phyloP scores from a whole-genome alignment of 2,888 invertebrate genomes.

The Eupelmus urozonus region DNA sequence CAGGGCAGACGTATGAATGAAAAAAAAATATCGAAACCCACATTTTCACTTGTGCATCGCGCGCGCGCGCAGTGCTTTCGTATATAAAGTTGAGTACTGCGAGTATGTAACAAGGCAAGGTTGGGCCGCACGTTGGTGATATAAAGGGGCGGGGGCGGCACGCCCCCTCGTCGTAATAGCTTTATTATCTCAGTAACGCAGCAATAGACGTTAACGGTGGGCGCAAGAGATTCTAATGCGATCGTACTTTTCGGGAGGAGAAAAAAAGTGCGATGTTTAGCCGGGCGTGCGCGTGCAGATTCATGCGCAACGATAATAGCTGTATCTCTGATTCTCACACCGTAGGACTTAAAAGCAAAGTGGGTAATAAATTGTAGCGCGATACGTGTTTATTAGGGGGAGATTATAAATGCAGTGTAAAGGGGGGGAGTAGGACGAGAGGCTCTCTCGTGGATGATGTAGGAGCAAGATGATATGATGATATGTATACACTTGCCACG shows the following conservation, averaged over 20 bases:
- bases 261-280: not conserved
- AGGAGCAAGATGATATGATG: slow-evolving; percentile 7
- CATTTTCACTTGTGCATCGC: not conserved
- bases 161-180: slow-evolving; percentile 29
- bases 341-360: not conserved
- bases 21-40: not conserved
- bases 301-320: not conserved
- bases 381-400: slow-evolving; percentile 17
- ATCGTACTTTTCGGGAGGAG: not conserved
- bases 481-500: slow-evolving; percentile 31
- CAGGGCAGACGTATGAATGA: not conserved
- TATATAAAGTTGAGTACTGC: not conserved
- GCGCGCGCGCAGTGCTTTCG: not conserved
- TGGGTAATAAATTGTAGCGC: slow-evolving; percentile 1
- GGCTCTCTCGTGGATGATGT: too few relatives aligned
- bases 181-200: slow-evolving; percentile 29
- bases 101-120: too few relatives aligned
- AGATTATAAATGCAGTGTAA: not conserved
- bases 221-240: not conserved
- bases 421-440: too few relatives aligned
- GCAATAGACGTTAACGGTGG: slow-evolving; percentile 19
- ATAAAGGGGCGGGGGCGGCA: not conserved
- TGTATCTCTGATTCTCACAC: not conserved
- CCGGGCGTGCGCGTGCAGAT: not conserved
- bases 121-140: slow-evolving; percentile 13